These are phyloP conservation scores for Spodoptera exigua DNA, from an alignment of 2,888 invertebrate genomes.

Conservation along the genomic window DNA sequence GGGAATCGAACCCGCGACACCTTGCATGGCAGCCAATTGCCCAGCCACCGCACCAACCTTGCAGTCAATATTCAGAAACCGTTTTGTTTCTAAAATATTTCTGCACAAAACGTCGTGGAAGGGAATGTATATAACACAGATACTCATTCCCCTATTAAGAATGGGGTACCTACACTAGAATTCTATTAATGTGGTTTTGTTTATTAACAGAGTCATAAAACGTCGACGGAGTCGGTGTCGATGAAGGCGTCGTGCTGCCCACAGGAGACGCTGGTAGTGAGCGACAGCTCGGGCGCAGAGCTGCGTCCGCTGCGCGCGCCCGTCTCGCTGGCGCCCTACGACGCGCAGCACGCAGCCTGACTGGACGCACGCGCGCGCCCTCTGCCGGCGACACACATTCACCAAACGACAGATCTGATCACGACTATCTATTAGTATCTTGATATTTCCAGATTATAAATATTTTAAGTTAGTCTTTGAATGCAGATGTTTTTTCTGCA, in stretches of 20 bases:
- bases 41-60: too few relatives aligned
- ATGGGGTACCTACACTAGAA: too few relatives aligned
- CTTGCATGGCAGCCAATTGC: too few relatives aligned
- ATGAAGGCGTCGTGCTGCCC: conserved; percentile 84
- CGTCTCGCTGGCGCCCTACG: conserved; percentile 41
- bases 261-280: conserved; percentile 79
- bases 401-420: neutral
- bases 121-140: too few relatives aligned
- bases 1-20: too few relatives aligned
- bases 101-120: too few relatives aligned
- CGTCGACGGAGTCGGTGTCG: conserved; percentile 82
- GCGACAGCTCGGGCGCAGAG: conserved; percentile 80
- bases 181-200: conserved; percentile 7
- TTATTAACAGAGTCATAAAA: conserved; percentile 77
- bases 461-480: too few relatives aligned
- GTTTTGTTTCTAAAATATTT: too few relatives aligned
- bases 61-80: too few relatives aligned
- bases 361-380: conserved; percentile 59
- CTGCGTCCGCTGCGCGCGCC: conserved; percentile 72
- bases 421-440: neutral
- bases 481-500: neutral
- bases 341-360: conserved; percentile 57
- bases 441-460: too few relatives aligned
- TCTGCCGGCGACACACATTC: neutral
- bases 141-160: too few relatives aligned